A percentile compares a stretch with the other conserved stretches of the same genome.
Evolutionary conservation across 2,797 vertebrate species (phyloP).

Genomic region (Graptemys geographica): DNA sequence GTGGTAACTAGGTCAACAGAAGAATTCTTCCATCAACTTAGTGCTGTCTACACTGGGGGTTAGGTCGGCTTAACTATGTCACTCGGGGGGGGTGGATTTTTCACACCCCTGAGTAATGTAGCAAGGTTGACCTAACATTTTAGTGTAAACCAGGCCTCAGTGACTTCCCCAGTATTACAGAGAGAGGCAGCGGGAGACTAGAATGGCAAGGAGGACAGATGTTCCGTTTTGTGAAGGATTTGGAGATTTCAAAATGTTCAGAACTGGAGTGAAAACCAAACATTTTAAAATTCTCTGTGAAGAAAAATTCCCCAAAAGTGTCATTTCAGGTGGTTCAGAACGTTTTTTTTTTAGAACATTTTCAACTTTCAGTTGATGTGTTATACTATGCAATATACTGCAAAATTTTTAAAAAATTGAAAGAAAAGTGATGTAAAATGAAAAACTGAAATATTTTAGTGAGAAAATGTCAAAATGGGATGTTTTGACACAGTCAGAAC

Average conservation of each 20-base stretch:
- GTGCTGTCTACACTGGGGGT: neutral
- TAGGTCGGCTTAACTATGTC: neutral
- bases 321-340: neutral
- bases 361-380: neutral
- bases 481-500: neutral
- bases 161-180: slow-evolving; percentile 3
- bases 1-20: neutral
- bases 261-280: neutral
- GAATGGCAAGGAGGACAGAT: neutral
- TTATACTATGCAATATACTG: neutral
- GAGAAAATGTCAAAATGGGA: neutral
- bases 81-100: neutral
- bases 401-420: neutral
- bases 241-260: neutral
- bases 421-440: neutral
- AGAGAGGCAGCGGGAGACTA: neutral
- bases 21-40: neutral
- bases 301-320: neutral
- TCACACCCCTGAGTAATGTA: neutral
- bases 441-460: neutral
- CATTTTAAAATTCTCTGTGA: neutral
- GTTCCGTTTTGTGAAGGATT: slow-evolving; percentile 1
- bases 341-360: neutral
- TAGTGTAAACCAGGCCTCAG: neutral
- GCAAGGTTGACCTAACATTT: neutral